Evolutionary conservation across 1,140 invertebrate species (phyloP).

Genomic region (Drosophila pandora): DNA sequence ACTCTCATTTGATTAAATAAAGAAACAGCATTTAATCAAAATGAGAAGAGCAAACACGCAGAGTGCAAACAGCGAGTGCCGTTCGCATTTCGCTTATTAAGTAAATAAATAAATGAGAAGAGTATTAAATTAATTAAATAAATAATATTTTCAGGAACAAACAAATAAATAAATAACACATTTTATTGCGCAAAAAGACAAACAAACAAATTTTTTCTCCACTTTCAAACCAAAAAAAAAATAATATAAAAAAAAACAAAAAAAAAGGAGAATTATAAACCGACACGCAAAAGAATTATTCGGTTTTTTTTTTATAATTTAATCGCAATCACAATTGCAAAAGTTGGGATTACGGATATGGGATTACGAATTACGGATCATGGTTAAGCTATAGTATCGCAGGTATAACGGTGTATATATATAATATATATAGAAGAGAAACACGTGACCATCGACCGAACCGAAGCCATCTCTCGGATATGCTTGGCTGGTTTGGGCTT

Average conservation of each 20-base stretch:
- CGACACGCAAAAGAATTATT: slow-evolving; percentile 50
- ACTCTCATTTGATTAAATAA: slow-evolving; percentile 78
- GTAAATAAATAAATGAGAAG: slow-evolving; percentile 54
- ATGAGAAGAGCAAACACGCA: slow-evolving; percentile 58
- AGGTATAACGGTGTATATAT: background rate
- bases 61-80: slow-evolving; percentile 21
- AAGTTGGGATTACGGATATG: slow-evolving; percentile 6
- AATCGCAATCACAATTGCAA: background rate
- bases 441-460: slow-evolving; percentile 48
- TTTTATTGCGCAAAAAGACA: slow-evolving; percentile 65
- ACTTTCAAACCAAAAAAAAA: slow-evolving; percentile 35
- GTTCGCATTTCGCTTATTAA: slow-evolving; percentile 51
- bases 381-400: slow-evolving; percentile 3
- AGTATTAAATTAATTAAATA: slow-evolving; percentile 75
- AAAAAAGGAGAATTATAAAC: slow-evolving; percentile 12
- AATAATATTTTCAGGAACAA: slow-evolving; percentile 63
- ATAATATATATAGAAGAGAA: no score
- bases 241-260: no score
- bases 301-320: slow-evolving; percentile 5
- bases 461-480: slow-evolving; percentile 17
- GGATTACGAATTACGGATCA: slow-evolving; percentile 10
- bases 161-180: slow-evolving; percentile 71
- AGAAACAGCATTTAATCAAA: slow-evolving; percentile 76
- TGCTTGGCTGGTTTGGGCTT: slow-evolving; percentile 42
- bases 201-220: slow-evolving; percentile 18